These are phyloP conservation scores for Atrichornis clamosus DNA, from an alignment of 2,113 vertebrate genomes.

Conservation along the genomic window DNA sequence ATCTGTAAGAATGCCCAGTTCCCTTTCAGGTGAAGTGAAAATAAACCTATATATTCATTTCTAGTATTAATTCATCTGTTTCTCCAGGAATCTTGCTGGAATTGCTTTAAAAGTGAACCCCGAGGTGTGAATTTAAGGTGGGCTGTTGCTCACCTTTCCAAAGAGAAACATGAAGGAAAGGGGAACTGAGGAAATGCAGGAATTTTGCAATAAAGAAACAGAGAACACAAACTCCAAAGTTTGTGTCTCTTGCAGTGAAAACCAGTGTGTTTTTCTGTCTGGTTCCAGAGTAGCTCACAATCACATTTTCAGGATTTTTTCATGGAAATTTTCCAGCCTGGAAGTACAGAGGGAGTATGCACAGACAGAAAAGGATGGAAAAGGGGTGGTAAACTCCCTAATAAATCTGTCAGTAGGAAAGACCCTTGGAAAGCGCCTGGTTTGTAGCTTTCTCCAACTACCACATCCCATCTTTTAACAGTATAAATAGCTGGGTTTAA, in stretches of 20 bases:
- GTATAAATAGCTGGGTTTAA: slow-evolving; percentile 41
- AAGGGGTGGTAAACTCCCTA: slow-evolving; percentile 45
- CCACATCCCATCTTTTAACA: slow-evolving; percentile 48
- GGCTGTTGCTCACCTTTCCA: background rate
- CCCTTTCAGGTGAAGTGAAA: background rate
- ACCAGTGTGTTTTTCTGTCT: background rate
- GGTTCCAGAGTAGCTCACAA: background rate
- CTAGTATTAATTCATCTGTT: background rate
- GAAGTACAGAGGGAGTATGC: background rate
- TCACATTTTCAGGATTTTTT: slow-evolving; percentile 7
- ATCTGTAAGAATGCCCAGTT: background rate
- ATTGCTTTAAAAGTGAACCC: background rate
- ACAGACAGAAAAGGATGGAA: background rate
- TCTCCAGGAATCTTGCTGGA: background rate
- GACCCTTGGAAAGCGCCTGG: slow-evolving; percentile 11
- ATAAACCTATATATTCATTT: background rate
- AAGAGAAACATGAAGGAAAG: background rate
- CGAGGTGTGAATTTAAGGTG: background rate
- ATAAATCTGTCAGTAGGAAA: slow-evolving; percentile 61
- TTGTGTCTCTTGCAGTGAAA: background rate
- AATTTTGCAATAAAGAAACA: background rate
- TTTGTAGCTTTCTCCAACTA: slow-evolving; percentile 33
- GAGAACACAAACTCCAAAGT: background rate
- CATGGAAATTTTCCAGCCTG: slow-evolving; percentile 5
- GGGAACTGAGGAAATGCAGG: background rate